Percentiles rank a stretch among this genome's conserved stretches.
Evolutionary conservation across 2,888 invertebrate species (phyloP).

Genomic region (Drosophila flavopinicola): DNA sequence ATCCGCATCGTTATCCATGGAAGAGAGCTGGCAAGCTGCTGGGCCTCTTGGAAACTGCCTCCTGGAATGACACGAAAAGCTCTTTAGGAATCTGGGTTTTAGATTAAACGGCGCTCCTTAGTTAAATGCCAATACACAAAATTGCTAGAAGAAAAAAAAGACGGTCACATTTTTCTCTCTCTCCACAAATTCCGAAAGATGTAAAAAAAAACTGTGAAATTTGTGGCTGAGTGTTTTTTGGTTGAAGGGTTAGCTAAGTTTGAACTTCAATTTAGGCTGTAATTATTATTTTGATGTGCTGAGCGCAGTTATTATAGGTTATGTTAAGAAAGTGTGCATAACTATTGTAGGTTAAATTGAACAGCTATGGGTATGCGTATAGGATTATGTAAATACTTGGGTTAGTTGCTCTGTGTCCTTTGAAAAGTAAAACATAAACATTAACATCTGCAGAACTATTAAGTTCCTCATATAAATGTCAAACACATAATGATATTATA

Average conservation of each 20-base stretch:
- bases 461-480: too few relatives aligned
- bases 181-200: constrained; percentile 27
- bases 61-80: constrained; percentile 57
- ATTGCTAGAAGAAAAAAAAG: constrained; percentile 29
- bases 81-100: constrained; percentile 61
- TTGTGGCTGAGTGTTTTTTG: neutral
- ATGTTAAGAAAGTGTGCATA: too few relatives aligned
- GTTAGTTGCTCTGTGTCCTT: too few relatives aligned
- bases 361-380: too few relatives aligned
- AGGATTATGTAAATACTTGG: too few relatives aligned
- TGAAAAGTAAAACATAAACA: too few relatives aligned
- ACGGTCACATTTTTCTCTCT: constrained; percentile 30
- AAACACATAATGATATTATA: too few relatives aligned
- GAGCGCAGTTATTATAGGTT: too few relatives aligned
- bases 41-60: constrained; percentile 21
- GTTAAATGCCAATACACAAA: constrained; percentile 52
- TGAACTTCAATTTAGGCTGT: too few relatives aligned
- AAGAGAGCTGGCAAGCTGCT: constrained; percentile 1
- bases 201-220: constrained; percentile 1
- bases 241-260: constrained; percentile 5
- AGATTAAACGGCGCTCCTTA: constrained; percentile 38
- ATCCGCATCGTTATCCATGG: constrained; percentile 71
- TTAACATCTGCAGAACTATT: too few relatives aligned
- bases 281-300: too few relatives aligned
- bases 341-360: too few relatives aligned